Percentiles rank a stretch among this genome's conserved stretches.
Evolutionary conservation across 2,113 vertebrate species (phyloP).

Genomic region (Ivindomyrus marchei): DNA sequence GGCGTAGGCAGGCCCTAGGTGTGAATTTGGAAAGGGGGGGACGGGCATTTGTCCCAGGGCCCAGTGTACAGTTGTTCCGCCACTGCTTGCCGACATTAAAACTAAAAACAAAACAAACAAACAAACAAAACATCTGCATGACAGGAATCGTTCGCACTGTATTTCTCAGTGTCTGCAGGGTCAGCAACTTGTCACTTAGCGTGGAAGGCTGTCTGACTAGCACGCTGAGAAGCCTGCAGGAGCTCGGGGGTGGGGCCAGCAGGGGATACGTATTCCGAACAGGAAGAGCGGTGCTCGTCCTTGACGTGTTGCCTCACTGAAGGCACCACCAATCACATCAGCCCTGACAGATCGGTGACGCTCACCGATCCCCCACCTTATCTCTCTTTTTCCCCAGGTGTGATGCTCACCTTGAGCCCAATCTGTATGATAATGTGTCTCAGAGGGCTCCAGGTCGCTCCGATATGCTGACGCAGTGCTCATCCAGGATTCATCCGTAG

Average conservation of each 20-base stretch:
- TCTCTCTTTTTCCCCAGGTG: not conserved
- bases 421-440: slow-evolving; percentile 22
- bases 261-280: not conserved
- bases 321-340: slow-evolving; percentile 44
- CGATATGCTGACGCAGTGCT: slow-evolving; percentile 9
- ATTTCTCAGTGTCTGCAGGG: not conserved
- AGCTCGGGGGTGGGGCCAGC: not conserved
- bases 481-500: not conserved
- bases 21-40: too few relatives aligned
- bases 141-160: not conserved
- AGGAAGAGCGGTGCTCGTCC: slow-evolving; percentile 19
- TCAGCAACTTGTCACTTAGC: not conserved
- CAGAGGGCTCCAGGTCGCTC: slow-evolving; percentile 31
- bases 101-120: not conserved
- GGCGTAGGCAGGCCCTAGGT: too few relatives aligned
- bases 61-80: too few relatives aligned
- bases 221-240: not conserved
- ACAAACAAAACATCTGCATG: not conserved
- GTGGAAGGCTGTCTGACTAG: not conserved
- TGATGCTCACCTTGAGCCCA: slow-evolving; percentile 25
- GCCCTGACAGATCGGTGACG: slow-evolving; percentile 16
- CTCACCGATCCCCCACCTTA: not conserved
- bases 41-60: too few relatives aligned
- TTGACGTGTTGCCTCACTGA: slow-evolving; percentile 31
- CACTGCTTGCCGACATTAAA: slow-evolving; percentile 22